These are phyloP conservation scores for Phaedon cochleariae DNA, from an alignment of 2,888 invertebrate genomes.

Conservation along the genomic window DNA sequence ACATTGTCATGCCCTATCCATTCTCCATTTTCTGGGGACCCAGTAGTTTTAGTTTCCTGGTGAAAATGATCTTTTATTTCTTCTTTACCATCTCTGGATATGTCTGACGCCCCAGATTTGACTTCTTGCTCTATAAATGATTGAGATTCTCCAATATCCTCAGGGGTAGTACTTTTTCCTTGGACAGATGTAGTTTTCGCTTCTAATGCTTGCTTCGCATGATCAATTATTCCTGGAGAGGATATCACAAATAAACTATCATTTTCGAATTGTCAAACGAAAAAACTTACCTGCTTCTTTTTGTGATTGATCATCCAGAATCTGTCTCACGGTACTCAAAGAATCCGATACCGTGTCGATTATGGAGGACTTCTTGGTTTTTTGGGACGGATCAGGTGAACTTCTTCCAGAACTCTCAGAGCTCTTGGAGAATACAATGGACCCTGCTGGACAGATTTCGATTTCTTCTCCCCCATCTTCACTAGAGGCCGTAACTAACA, in stretches of 20 bases:
- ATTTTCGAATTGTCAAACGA: neutral
- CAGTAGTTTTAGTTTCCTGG: neutral
- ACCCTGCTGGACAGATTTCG: constrained; percentile 68
- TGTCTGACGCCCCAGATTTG: neutral
- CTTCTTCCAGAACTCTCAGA: constrained; percentile 59
- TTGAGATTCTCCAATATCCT: neutral
- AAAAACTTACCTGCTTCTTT: constrained; percentile 35
- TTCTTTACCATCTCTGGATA: neutral
- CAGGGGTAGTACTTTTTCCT: neutral
- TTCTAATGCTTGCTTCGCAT: no score
- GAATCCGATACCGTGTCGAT: constrained; percentile 51
- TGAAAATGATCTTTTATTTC: neutral
- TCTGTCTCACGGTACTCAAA: constrained; percentile 43
- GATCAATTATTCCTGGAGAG: neutral
- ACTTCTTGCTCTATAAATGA: neutral
- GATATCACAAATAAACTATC: neutral
- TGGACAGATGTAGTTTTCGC: no score
- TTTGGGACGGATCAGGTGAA: constrained; percentile 55
- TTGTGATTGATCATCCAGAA: constrained; percentile 33
- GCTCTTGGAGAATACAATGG: constrained; percentile 58
- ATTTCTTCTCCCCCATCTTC: constrained; percentile 72
- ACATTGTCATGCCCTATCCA: no score
- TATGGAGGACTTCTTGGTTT: constrained; percentile 52
- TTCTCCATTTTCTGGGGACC: neutral
- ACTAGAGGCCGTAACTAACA: constrained; percentile 71